Conservation (phyloP, 2,797 vertebrate genomes). For the Bradypodion pumilum region DNA sequence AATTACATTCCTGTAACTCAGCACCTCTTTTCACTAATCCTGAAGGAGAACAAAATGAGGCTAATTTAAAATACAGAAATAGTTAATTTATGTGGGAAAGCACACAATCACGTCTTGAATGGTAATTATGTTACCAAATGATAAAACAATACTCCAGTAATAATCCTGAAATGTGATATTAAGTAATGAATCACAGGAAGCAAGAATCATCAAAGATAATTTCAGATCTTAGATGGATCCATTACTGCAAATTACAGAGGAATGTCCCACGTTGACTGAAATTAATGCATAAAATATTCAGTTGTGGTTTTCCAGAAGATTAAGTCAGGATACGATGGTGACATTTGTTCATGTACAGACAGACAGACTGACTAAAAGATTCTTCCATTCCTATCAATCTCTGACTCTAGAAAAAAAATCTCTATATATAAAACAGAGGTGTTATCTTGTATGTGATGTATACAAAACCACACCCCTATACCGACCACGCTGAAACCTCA, state of each 20-base stretch:
- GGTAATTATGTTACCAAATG: slow-evolving; percentile 38
- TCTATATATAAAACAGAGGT: too few species aligned
- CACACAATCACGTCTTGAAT: background rate
- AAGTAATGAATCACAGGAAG: slow-evolving; percentile 7
- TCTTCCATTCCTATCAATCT: background rate
- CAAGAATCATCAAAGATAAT: slow-evolving; percentile 13
- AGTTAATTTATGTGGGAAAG: slow-evolving; percentile 30
- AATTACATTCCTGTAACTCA: slow-evolving; percentile 51
- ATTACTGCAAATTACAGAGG: too few species aligned
- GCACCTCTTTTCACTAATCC: slow-evolving; percentile 44
- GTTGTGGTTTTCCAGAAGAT: background rate
- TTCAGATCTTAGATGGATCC: background rate
- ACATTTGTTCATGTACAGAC: background rate
- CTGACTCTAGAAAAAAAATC: background rate
- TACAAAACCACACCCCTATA: too few species aligned
- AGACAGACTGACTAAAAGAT: background rate
- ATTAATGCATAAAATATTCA: background rate
- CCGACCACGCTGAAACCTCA: too few species aligned
- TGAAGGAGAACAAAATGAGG: slow-evolving; percentile 36
- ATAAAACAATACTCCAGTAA: slow-evolving; percentile 37
- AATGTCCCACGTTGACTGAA: background rate
- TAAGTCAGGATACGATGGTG: background rate
- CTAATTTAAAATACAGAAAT: slow-evolving; percentile 47
- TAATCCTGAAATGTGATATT: slow-evolving; percentile 43
- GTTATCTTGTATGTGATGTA: too few species aligned